phyloP scores from a whole-genome alignment of 1,140 invertebrate genomes.

The Drosophila dunni region DNA sequence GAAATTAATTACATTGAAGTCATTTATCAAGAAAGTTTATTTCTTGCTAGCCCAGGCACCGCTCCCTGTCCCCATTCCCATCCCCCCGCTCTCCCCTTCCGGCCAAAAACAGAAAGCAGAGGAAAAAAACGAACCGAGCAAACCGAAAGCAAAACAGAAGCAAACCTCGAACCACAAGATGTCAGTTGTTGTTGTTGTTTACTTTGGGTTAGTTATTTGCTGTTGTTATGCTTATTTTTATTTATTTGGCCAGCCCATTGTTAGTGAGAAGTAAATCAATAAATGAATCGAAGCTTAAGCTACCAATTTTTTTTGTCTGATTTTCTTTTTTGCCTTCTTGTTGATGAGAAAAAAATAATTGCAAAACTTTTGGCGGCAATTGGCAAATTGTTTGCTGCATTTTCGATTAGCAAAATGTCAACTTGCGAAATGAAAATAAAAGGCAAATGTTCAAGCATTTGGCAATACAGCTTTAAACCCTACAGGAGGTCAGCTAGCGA shows the following conservation, averaged over 20 bases:
- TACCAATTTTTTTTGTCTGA: constrained; percentile 17
- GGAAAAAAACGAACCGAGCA: constrained; percentile 13
- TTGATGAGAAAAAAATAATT: constrained; percentile 70
- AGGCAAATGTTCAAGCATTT: constrained; percentile 65
- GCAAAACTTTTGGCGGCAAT: constrained; percentile 72
- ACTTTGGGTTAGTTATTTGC: constrained; percentile 66
- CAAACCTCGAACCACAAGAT: constrained; percentile 62
- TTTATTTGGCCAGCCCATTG: constrained; percentile 73
- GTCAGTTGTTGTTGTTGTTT: constrained; percentile 74
- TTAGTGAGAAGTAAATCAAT: constrained; percentile 79
- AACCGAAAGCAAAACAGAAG: constrained; percentile 48
- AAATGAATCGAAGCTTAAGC: constrained; percentile 71
- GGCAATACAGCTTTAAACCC: constrained; percentile 65
- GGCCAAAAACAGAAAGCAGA: constrained; percentile 27
- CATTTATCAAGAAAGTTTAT: constrained; percentile 84
- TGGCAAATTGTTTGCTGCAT: constrained; percentile 78
- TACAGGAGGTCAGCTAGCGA: constrained; percentile 9
- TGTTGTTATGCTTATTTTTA: constrained; percentile 80
- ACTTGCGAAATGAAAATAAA: constrained; percentile 62
- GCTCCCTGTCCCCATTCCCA: neutral
- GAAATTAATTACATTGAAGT: constrained; percentile 83
- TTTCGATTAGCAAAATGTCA: constrained; percentile 83
- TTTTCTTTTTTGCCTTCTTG: constrained; percentile 15
- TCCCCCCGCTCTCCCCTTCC: neutral
- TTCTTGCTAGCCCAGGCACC: constrained; percentile 60